Base-by-base conservation (phyloP, 2,888 invertebrate species). In the Saturnia japonica region DNA sequence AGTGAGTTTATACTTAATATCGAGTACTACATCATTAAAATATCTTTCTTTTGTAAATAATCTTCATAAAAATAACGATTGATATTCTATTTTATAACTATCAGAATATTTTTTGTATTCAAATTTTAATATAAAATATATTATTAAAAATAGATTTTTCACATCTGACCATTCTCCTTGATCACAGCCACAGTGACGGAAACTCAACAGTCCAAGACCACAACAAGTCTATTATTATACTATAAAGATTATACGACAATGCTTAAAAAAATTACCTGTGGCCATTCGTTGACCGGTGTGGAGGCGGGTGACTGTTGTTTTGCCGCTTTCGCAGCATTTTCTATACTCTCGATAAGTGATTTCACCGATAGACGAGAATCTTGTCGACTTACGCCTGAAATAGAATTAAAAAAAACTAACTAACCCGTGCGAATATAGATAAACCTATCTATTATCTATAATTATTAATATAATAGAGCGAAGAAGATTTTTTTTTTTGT, bases 331-430 rank as follows among this genome's bases (percentile, higher is more conserved):
- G 96, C 96, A 28, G 96, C 96, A 85, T 97, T 98, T 91, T 99
- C 98, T 72, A 99, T 98, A 80, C 97, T 97, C 85, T 98, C 98
- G 74, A 99, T 98, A 45, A 99, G 93, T 69, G 97, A 97, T 86
- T 98, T 98, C 12, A 99, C 99, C 0, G 98, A 98, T 68, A 98
- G 94, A 47, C 97, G 95, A 40, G 97, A 97, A 84, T 97, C 97
- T 83, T 96, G 96, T 1, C 94, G 91, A 75, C 91, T 94, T 68
- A 94, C 92, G 73, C 93, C 93, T 91, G 80, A 1, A 64, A 25
- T 14, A 68, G 43, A 3, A 60, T 11, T n/a, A 12, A 25, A 25
- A 57, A 57, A 25, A 25, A 3, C 2, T 34, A 34, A 6, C 34
- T 34, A 6, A 34, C 34, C 34, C 34, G 3, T 34, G 34, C 34